A percentile compares a stretch with the other conserved stretches of the same genome.
Conservation (phyloP, 37 sponge, comb jelly and placozoan species). For the Mnemiopsis leidyi region DNA sequence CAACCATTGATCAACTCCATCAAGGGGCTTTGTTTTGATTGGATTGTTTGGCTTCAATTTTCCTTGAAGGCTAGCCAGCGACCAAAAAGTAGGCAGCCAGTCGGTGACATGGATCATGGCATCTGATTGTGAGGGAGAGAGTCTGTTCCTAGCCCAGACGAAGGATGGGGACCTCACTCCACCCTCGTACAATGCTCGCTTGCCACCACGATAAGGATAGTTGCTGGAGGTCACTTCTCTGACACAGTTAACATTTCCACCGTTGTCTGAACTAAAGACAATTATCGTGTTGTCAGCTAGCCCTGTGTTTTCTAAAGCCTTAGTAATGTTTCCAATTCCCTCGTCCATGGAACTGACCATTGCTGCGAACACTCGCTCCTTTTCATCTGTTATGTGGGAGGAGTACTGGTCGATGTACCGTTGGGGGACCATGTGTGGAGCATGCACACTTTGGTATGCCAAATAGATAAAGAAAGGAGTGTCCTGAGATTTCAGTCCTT, state of each 20-base stretch:
- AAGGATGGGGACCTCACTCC: no score
- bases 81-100: slow-evolving; percentile 65
- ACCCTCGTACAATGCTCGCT: slow-evolving; percentile 49
- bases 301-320: neutral
- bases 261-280: slow-evolving; percentile 60
- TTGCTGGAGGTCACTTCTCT: neutral
- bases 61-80: neutral
- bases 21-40: slow-evolving; percentile 1
- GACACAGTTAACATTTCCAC: slow-evolving; percentile 48
- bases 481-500: neutral
- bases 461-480: slow-evolving; percentile 45
- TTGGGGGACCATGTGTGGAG: slow-evolving; percentile 46
- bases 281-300: slow-evolving; percentile 45
- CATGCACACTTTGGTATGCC: slow-evolving; percentile 58
- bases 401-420: slow-evolving; percentile 63
- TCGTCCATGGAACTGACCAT: slow-evolving; percentile 63
- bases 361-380: neutral
- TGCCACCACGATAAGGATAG: slow-evolving; percentile 20
- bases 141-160: neutral
- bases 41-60: neutral
- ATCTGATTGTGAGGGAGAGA: neutral
- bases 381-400: neutral
- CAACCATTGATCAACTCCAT: slow-evolving; percentile 10
- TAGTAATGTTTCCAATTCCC: slow-evolving; percentile 55
- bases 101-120: slow-evolving; percentile 64